These are phyloP conservation scores for Phalanger gymnotis DNA, from an alignment of 2,797 vertebrate genomes.

Conservation along the genomic window DNA sequence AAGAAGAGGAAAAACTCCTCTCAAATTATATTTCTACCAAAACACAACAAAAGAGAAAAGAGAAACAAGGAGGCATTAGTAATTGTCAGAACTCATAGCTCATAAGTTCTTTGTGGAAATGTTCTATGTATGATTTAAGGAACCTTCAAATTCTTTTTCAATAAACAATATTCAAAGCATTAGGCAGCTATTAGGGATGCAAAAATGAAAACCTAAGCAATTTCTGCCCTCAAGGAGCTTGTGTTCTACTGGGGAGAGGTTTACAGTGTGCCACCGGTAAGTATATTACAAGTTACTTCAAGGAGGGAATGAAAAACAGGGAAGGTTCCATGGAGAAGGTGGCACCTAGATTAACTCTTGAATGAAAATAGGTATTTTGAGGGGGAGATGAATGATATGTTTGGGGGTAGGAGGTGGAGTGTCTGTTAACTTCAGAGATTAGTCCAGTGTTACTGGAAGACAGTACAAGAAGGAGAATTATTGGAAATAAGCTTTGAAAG, in stretches of 20 bases:
- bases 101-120: neutral
- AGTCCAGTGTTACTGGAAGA: neutral
- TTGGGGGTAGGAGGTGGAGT: neutral
- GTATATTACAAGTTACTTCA: neutral
- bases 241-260: neutral
- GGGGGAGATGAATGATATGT: neutral
- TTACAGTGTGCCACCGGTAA: neutral
- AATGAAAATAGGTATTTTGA: neutral
- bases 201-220: neutral
- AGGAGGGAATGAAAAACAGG: neutral
- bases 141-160: neutral
- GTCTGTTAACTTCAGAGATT: neutral
- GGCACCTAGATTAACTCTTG: neutral
- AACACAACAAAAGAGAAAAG: neutral
- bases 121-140: neutral
- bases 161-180: neutral
- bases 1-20: neutral
- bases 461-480: neutral
- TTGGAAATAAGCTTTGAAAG: neutral
- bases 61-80: neutral
- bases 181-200: neutral
- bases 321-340: neutral
- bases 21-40: neutral
- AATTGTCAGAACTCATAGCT: neutral
- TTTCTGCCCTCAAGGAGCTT: neutral